phyloP scores from a whole-genome alignment of 2,888 invertebrate genomes.

The Scotopteryx bipunctaria region DNA sequence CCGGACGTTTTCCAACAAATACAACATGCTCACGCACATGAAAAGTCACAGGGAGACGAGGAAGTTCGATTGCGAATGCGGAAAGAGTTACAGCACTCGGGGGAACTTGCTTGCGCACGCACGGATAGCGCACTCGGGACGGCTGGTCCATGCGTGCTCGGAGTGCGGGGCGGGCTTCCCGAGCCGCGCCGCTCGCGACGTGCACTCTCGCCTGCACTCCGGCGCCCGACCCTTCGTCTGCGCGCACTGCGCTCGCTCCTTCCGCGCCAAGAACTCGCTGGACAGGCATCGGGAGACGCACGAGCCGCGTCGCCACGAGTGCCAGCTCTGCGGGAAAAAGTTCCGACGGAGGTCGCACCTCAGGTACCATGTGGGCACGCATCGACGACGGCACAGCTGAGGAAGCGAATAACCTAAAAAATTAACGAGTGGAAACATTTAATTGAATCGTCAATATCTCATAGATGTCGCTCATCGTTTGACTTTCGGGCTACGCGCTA shows the following conservation, averaged over 20 bases:
- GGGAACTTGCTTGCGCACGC: conserved; percentile 72
- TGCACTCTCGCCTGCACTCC: conserved; percentile 70
- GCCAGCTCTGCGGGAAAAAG: conserved; percentile 57
- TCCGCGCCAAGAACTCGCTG: conserved; percentile 59
- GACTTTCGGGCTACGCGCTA: conserved; percentile 1
- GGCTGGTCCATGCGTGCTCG: conserved; percentile 65
- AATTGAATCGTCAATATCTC: too few relatives aligned
- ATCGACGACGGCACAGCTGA: conserved; percentile 41
- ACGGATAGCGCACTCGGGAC: conserved; percentile 67
- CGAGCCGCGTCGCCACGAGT: conserved; percentile 55
- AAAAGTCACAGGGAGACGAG: conserved; percentile 52
- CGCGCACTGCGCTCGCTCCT: conserved; percentile 62
- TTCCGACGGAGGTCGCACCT: conserved; percentile 69
- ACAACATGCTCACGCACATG: conserved; percentile 75
- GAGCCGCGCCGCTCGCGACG: conserved; percentile 61
- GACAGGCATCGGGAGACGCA: conserved; percentile 62
- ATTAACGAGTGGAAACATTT: background rate
- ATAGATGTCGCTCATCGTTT: too few relatives aligned
- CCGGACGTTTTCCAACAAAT: conserved; percentile 74
- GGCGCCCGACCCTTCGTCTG: conserved; percentile 75
- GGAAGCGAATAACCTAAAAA: too few relatives aligned
- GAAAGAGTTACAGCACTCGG: conserved; percentile 67
- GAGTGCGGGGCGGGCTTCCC: conserved; percentile 78
- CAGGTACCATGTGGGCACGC: conserved; percentile 63
- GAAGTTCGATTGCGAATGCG: conserved; percentile 68